Evolutionary conservation across 1,140 invertebrate species (phyloP), one percentile per base, ranked within the genome.

Genomic region (Lasaia peninsularis): DNA sequence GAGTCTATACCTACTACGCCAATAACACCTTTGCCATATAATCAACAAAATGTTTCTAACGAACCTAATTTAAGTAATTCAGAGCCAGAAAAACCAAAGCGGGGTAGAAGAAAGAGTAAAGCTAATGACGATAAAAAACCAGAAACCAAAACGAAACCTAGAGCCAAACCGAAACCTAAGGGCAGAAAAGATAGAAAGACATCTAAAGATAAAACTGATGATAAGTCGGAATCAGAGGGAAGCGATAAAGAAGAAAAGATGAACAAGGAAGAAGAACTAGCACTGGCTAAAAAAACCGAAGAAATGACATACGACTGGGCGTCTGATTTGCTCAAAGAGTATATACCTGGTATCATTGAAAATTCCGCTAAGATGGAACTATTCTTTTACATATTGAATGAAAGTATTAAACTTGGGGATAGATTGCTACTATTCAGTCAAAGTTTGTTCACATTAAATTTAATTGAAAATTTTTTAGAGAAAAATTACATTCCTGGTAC

Each of bases 291-390:
- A 78, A 93, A 94, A 73, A 94, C 94, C 71, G 93, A 94, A 75
- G 94, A 94, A 65, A 94, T 96, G 73, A 94, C 95, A 5, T 96
- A 96, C 69, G 95, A 96, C 71, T 96, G 95, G 95, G 96, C 97
- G 0, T 91, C 94, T 3, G 94, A 96, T 56, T 77, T 98, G 12
- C 92, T 99, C 78, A 96, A 96, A 83, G 93, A 95, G 63, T 99
- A 99, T 81, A 88, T 94, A 54, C 93, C 96, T 7, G 97, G 96
- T 24, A 89, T 95, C n/a, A 93, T 99, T 62, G 96, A 98, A 73
- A 97, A 98, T 75, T 98, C 97, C 3, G 95, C 95, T 1, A 99
- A 99, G 90, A 98, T 99, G 94, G 93, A 96, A 60, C 91, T 99
- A 20, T 94, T 99, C 63, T 97, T 99, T 79, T 95, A 94, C 56